Evolutionary conservation across 2,113 vertebrate species (phyloP).

Genomic region (Toxostoma redivivum): DNA sequence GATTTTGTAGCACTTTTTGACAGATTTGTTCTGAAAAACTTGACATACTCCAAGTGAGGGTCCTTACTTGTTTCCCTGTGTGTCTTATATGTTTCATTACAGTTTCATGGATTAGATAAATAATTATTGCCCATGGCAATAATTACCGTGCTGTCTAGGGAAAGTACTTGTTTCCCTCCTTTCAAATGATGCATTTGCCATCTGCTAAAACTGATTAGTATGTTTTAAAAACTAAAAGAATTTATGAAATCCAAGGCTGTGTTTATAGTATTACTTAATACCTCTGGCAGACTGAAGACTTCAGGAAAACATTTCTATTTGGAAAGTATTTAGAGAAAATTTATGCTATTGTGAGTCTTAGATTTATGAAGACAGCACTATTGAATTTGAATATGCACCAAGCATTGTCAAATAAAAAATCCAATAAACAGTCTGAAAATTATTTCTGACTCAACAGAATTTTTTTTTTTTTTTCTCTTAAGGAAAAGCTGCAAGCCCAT

Average conservation of each 20-base stretch:
- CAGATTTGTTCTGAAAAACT: not conserved
- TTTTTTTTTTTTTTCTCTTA: no score
- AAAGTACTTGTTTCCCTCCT: not conserved
- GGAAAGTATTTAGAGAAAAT: not conserved
- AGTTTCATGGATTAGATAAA: not conserved
- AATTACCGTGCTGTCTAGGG: not conserved
- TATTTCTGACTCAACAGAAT: not conserved
- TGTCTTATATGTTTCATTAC: not conserved
- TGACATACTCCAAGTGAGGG: not conserved
- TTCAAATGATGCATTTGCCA: not conserved
- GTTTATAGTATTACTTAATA: not conserved
- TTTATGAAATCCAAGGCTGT: not conserved
- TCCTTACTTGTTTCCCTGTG: not conserved
- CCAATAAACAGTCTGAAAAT: not conserved
- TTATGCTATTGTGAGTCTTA: not conserved
- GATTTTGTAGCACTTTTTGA: not conserved
- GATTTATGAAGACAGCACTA: not conserved
- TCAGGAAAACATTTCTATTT: not conserved
- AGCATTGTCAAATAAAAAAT: not conserved
- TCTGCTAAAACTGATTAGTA: not conserved
- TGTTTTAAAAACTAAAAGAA: not conserved
- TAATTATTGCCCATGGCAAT: not conserved
- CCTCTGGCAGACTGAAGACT: not conserved
- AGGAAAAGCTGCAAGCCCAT: not conserved
- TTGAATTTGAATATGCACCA: not conserved